phyloP scores from a whole-genome alignment of 1,140 invertebrate species.

The Seison nebaliae region DNA sequence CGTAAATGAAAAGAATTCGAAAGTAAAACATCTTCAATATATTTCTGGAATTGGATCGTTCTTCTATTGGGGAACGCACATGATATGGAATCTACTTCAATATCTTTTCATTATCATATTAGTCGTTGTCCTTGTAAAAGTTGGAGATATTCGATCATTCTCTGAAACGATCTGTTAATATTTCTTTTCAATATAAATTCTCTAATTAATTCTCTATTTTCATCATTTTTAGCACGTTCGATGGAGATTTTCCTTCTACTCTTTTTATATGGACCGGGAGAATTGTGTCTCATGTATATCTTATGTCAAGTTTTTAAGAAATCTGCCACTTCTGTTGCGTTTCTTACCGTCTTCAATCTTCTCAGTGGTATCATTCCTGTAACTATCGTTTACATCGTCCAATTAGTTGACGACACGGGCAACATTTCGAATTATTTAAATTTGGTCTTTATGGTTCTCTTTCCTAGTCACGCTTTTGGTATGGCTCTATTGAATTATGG shows the following conservation, averaged over 20 bases:
- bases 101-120: slow-evolving; percentile 19
- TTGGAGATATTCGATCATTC: not conserved
- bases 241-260: slow-evolving; percentile 18
- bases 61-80: slow-evolving; percentile 22
- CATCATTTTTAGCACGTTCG: slow-evolving; percentile 5
- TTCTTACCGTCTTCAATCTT: slow-evolving; percentile 14
- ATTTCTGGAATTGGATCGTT: slow-evolving; percentile 20
- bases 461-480: too few species aligned
- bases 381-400: too few species aligned
- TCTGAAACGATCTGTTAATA: not conserved
- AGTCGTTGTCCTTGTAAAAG: slow-evolving; percentile 11
- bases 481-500: too few species aligned
- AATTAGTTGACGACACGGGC: too few species aligned
- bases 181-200: not conserved
- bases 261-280: slow-evolving; percentile 20
- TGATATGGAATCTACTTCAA: slow-evolving; percentile 22
- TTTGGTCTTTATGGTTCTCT: too few species aligned
- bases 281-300: slow-evolving; percentile 22
- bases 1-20: slow-evolving; percentile 18
- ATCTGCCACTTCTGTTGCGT: slow-evolving; percentile 21
- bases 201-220: slow-evolving; percentile 1
- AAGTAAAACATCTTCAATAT: slow-evolving; percentile 22
- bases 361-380: too few species aligned
- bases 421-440: too few species aligned
- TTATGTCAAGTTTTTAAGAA: slow-evolving; percentile 20